A percentile compares a stretch with the other conserved stretches of the same genome.
Conservation (phyloP, 2,113 vertebrate genomes). For the Fregetta grallaria region DNA sequence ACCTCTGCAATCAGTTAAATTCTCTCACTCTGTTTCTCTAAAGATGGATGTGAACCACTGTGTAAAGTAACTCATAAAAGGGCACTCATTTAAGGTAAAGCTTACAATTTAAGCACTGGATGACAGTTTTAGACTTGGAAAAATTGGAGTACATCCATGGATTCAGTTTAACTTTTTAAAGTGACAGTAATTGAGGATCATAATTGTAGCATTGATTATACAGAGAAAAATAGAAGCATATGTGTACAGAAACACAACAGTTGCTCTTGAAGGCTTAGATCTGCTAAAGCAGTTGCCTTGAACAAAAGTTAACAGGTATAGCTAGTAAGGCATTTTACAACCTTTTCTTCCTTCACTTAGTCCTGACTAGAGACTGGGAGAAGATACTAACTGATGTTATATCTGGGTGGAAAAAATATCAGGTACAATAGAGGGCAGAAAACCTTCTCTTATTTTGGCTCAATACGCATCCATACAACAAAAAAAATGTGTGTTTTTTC, state of each 20-base stretch:
- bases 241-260: background rate
- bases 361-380: background rate
- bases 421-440: constrained; percentile 8
- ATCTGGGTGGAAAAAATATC: background rate
- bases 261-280: constrained; percentile 6
- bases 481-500: background rate
- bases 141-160: background rate
- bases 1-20: constrained; percentile 38
- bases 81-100: background rate
- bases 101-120: background rate
- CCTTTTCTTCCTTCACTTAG: background rate
- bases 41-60: background rate
- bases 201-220: background rate
- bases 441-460: constrained; percentile 49
- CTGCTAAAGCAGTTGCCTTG: background rate
- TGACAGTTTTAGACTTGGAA: background rate
- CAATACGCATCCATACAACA: background rate
- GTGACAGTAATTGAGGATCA: background rate
- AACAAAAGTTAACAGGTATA: constrained; percentile 7
- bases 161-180: constrained; percentile 2
- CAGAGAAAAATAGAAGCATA: constrained; percentile 23
- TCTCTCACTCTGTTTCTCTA: background rate
- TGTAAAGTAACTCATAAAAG: background rate
- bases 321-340: background rate
- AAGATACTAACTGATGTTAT: background rate